Conservation (phyloP, 2,888 invertebrate species). For the Escarpia spicata region DNA sequence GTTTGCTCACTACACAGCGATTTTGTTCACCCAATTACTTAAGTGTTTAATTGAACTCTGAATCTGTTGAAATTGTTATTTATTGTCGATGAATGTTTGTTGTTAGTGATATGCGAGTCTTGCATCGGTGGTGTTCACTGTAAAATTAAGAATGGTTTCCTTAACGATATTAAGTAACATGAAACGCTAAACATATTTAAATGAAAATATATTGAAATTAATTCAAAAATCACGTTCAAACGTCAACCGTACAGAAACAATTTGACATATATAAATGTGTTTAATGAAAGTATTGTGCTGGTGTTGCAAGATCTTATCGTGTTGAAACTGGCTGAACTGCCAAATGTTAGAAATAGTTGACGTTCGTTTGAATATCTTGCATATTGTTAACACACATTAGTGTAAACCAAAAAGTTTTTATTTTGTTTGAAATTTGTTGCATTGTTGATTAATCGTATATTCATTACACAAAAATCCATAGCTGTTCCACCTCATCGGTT, state of each 20-base stretch:
- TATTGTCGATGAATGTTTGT: neutral
- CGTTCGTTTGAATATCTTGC: neutral
- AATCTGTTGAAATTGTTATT: neutral
- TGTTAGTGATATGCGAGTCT: neutral
- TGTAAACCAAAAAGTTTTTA: neutral
- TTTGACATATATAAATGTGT: neutral
- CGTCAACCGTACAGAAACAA: neutral
- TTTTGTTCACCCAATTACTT: neutral
- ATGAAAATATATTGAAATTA: neutral
- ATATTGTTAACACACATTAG: neutral
- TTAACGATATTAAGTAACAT: neutral
- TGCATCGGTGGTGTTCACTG: neutral
- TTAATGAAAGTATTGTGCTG: neutral
- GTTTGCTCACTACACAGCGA: neutral
- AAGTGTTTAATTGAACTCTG: neutral
- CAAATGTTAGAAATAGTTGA: neutral
- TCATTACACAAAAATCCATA: neutral
- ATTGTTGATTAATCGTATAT: neutral
- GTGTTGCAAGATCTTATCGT: neutral
- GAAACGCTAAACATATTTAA: neutral
- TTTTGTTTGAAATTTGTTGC: neutral
- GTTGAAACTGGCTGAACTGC: neutral
- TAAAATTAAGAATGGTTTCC: neutral
- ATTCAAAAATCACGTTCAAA: neutral
- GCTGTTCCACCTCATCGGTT: neutral